Evolutionary conservation across 2,888 invertebrate genomes (phyloP), one percentile per base, ranked within the genome.

Genomic region (Auanema freiburgensis): DNA sequence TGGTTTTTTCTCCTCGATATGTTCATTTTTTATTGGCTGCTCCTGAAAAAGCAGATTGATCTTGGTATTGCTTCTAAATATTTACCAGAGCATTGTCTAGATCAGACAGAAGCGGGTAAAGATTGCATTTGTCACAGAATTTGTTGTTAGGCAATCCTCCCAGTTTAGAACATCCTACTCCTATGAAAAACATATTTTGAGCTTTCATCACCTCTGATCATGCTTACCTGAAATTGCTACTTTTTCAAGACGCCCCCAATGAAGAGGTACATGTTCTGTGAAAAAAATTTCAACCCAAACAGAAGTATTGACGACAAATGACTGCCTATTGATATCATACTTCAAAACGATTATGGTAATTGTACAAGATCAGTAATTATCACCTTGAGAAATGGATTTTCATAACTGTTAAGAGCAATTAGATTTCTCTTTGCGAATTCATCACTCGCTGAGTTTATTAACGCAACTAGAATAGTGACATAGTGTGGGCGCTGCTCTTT

Each of bases 71-170:
- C 11, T n/a, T 43, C 43, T 43, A 43, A 11, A 12, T 43, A 12
- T 12, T 11, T 42, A 56, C 49, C 21, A 16, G 40, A 3, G 42
- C 8, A 16, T 50, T 18, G 12, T 33, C 18, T 5, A 16, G 23
- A 16, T 50, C 12, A 12, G 18, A 23, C 43, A 42, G 16, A 12
- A 21, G 16, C 49, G 80, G 81, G 63, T 83, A 81, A 40, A 83
- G 59, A 66, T 83, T 83, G 67, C 83, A 83, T 11, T 63, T 23
- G 0, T 24, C 64, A 61, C 83, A 83, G 21, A 57, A 18, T 57
- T 81, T 81, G 66, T 83, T 83, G 61, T 83, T 80, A 0, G 80
- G 80, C 23, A 79, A 61, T 11, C 79, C 79, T 16, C 79, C 78
- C 10, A 77, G 74, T 57, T 63, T 70, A 4, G 76, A 74, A 0